Evolutionary conservation across 2,888 invertebrate genomes (phyloP).

Genomic region (Epinotia demarniana): DNA sequence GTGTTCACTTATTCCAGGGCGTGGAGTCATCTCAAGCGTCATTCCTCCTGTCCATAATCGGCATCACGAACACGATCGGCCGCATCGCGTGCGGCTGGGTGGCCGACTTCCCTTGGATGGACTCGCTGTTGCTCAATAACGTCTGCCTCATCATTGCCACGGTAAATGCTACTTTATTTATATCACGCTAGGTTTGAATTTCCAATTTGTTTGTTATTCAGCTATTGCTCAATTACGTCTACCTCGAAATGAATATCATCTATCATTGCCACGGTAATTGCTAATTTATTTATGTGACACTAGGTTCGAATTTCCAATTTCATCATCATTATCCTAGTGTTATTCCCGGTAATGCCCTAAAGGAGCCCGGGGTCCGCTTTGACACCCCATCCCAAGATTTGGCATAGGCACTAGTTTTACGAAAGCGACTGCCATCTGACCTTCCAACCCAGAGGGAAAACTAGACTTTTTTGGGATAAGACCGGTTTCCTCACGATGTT

Average conservation of each 20-base stretch:
- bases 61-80: conserved; percentile 97
- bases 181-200: conserved; percentile 69
- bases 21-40: conserved; percentile 89
- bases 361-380: too few relatives aligned
- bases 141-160: conserved; percentile 96
- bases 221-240: conserved; percentile 96
- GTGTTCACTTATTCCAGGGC: conserved; percentile 80
- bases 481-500: too few relatives aligned
- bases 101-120: conserved; percentile 96
- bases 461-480: too few relatives aligned
- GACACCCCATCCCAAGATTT: too few relatives aligned
- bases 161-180: conserved; percentile 64
- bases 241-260: too few relatives aligned
- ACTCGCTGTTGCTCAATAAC: conserved; percentile 97
- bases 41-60: conserved; percentile 92
- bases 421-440: too few relatives aligned
- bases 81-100: conserved; percentile 95
- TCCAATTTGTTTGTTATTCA: conserved; percentile 88
- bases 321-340: too few relatives aligned
- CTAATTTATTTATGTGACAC: neutral
- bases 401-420: too few relatives aligned
- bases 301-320: too few relatives aligned
- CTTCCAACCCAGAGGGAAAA: too few relatives aligned
- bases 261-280: conserved; percentile 92
- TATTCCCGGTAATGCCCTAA: too few relatives aligned